These are phyloP conservation scores for Spea bombifrons DNA, from an alignment of 2,113 vertebrate species.

Conservation along the genomic window DNA sequence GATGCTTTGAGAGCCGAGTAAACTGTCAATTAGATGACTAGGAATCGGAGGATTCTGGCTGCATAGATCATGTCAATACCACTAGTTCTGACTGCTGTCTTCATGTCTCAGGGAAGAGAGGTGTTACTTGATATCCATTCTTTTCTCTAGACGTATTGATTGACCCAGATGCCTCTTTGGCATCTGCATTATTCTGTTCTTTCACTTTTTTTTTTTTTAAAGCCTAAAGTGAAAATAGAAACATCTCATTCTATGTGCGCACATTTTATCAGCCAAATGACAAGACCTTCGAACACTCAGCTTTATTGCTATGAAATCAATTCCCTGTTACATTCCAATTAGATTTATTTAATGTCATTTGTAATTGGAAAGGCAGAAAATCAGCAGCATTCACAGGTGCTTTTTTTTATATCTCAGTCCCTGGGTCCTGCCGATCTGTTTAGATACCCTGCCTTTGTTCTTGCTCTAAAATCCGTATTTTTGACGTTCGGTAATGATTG, in stretches of 20 bases:
- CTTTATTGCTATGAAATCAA: slow-evolving; percentile 45
- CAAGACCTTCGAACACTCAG: slow-evolving; percentile 39
- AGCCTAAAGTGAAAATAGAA: slow-evolving; percentile 23
- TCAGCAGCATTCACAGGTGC: slow-evolving; percentile 2
- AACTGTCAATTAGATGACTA: too few relatives aligned
- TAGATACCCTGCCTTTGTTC: too few relatives aligned
- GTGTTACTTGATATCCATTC: neutral
- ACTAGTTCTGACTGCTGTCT: neutral
- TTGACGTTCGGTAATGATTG: too few relatives aligned
- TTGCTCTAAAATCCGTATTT: too few relatives aligned
- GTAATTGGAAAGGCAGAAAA: slow-evolving; percentile 42
- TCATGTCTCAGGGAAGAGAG: neutral
- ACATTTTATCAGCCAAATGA: slow-evolving; percentile 30
- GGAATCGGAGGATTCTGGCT: neutral
- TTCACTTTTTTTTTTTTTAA: slow-evolving; percentile 1
- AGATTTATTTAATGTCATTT: slow-evolving; percentile 47
- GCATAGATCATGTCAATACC: neutral
- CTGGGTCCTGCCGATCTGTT: too few relatives aligned
- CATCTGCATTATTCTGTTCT: neutral
- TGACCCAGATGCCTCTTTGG: slow-evolving; percentile 19
- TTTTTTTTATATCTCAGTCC: too few relatives aligned
- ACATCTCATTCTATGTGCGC: slow-evolving; percentile 8
- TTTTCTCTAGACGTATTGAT: slow-evolving; percentile 14
- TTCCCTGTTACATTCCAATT: slow-evolving; percentile 45
- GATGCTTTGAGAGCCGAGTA: too few relatives aligned